These are phyloP conservation scores for Watersipora subatra DNA, from an alignment of 1,140 invertebrate species.

Conservation along the genomic window DNA sequence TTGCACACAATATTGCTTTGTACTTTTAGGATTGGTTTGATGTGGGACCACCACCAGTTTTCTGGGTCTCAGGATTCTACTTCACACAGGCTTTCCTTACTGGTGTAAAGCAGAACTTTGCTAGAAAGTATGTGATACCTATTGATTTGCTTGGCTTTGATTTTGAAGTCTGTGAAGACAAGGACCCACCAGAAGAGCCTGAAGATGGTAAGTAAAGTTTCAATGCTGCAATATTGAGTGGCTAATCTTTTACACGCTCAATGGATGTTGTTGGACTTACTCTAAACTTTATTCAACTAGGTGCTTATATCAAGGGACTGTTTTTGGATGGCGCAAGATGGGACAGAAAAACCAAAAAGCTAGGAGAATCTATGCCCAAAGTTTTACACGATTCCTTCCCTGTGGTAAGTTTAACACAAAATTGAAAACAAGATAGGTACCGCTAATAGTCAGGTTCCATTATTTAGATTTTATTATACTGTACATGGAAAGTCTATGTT, in stretches of 20 bases:
- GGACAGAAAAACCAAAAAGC: constrained; percentile 37
- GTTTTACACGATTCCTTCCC: constrained; percentile 67
- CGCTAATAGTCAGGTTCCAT: not conserved
- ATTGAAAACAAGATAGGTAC: not conserved
- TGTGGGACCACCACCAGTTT: constrained; percentile 25
- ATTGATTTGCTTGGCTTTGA: constrained; percentile 40
- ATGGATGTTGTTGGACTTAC: too few species aligned
- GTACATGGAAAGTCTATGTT: not conserved
- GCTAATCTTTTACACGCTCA: not conserved
- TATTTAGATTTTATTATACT: not conserved
- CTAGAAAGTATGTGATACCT: constrained; percentile 42
- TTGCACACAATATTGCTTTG: too few species aligned
- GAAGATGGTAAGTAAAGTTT: constrained; percentile 36
- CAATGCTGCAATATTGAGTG: not conserved
- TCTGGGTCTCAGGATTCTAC: constrained; percentile 39
- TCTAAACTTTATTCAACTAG: constrained; percentile 17
- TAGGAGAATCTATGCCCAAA: constrained; percentile 70
- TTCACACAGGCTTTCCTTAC: constrained; percentile 42
- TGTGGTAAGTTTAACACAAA: constrained; percentile 50
- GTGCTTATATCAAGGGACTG: constrained; percentile 42
- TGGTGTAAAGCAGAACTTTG: constrained; percentile 41
- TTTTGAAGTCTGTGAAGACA: constrained; percentile 39
- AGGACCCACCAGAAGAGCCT: constrained; percentile 32
- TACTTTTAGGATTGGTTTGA: constrained; percentile 43
- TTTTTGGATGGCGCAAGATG: constrained; percentile 45